Conservation (phyloP, 1,140 invertebrate species). For the Ceratina japonica region DNA sequence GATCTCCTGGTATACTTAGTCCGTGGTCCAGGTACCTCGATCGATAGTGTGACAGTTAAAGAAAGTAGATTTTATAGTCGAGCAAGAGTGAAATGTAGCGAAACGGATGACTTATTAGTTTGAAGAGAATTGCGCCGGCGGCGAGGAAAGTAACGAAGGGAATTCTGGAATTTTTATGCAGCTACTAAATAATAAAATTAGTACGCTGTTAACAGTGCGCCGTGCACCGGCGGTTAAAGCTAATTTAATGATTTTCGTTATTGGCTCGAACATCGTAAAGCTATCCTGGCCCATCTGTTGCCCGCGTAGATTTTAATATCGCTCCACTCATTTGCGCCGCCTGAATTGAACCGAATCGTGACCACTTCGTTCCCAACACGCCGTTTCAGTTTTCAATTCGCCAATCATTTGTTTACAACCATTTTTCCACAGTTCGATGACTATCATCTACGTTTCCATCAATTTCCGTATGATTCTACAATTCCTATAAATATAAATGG, state of each 20-base stretch:
- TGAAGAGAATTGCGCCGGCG: slow-evolving; percentile 22
- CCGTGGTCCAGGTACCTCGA: too few species aligned
- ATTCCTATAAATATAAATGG: background rate
- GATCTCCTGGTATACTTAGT: too few species aligned
- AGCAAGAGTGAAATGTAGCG: background rate
- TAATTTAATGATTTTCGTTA: slow-evolving; percentile 79
- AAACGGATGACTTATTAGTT: slow-evolving; percentile 3
- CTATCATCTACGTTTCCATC: background rate
- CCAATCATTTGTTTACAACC: slow-evolving; percentile 38
- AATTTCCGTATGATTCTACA: background rate
- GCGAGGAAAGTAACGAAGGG: slow-evolving; percentile 23
- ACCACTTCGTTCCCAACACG: slow-evolving; percentile 12
- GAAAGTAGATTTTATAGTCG: too few species aligned
- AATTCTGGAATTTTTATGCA: slow-evolving; percentile 52
- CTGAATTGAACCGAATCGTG: slow-evolving; percentile 35
- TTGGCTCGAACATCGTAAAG: slow-evolving; percentile 73
- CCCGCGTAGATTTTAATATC: slow-evolving; percentile 77
- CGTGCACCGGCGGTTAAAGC: slow-evolving; percentile 62
- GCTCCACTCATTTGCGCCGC: slow-evolving; percentile 52
- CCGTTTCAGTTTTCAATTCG: slow-evolving; percentile 37
- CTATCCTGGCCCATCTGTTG: slow-evolving; percentile 76
- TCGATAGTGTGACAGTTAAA: background rate
- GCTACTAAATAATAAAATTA: slow-evolving; percentile 75
- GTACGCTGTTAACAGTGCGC: slow-evolving; percentile 70
- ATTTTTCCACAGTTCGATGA: background rate